These are phyloP conservation scores for Parapsyche elsis DNA, from an alignment of 1,140 invertebrate species.

Conservation along the genomic window DNA sequence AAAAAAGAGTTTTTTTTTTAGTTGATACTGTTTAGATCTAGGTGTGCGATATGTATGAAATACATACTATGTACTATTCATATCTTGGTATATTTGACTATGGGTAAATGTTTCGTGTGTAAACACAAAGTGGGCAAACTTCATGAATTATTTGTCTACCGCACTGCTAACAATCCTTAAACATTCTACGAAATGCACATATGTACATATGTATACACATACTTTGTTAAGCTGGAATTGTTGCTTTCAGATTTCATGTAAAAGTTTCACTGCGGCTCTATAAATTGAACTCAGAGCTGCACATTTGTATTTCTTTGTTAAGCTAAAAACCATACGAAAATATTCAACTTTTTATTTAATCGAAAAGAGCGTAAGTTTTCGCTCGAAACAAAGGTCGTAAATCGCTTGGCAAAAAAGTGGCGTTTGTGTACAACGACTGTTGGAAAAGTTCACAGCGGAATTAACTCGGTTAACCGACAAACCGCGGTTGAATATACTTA, in stretches of 20 bases:
- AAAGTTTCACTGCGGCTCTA: background rate
- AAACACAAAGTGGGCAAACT: background rate
- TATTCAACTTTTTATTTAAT: background rate
- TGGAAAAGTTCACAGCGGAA: background rate
- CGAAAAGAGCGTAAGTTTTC: background rate
- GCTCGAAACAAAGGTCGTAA: background rate
- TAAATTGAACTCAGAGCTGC: too few relatives aligned
- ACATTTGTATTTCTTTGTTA: too few relatives aligned
- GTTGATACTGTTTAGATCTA: too few relatives aligned
- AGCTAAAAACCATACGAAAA: background rate
- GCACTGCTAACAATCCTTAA: background rate
- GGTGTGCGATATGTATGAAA: too few relatives aligned
- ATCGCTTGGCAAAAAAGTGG: background rate
- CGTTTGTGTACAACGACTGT: background rate
- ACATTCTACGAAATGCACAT: background rate
- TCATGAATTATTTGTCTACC: background rate
- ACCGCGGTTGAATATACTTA: background rate
- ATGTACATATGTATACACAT: background rate
- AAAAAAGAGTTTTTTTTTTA: too few relatives aligned
- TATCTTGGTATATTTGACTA: background rate
- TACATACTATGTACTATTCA: background rate
- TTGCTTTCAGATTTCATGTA: background rate
- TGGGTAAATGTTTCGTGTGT: background rate
- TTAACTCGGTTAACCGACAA: conserved; percentile 4
- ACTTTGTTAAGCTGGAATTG: background rate